A percentile compares a stretch with the other conserved stretches of the same genome.
phyloP scores from a whole-genome alignment of 2,888 invertebrate species.

The Rhagonycha lutea region DNA sequence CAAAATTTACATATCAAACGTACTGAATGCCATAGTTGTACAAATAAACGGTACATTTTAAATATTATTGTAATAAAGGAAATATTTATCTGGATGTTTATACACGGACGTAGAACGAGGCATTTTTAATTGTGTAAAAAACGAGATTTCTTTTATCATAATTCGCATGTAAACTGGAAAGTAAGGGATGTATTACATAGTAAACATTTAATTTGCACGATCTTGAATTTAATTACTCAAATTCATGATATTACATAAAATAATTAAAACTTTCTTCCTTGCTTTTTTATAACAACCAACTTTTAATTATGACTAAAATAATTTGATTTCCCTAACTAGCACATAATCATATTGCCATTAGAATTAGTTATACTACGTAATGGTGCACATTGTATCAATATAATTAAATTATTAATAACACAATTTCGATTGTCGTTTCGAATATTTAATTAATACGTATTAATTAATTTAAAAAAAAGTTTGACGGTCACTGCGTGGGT shows the following conservation, averaged over 20 bases:
- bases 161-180: slow-evolving; percentile 46
- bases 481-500: not conserved
- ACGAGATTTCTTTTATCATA: slow-evolving; percentile 48
- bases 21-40: slow-evolving; percentile 33
- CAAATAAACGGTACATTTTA: slow-evolving; percentile 19
- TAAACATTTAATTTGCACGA: slow-evolving; percentile 41
- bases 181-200: slow-evolving; percentile 43
- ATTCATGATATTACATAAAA: slow-evolving; percentile 15
- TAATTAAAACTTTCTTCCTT: not conserved
- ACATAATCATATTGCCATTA: not conserved
- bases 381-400: not conserved
- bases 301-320: no score
- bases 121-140: slow-evolving; percentile 44
- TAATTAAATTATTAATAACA: no score
- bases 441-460: not conserved
- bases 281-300: not conserved
- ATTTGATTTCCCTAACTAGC: not conserved
- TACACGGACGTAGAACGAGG: slow-evolving; percentile 36
- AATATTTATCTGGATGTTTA: not conserved
- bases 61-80: slow-evolving; percentile 3
- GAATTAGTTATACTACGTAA: not conserved
- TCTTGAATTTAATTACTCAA: slow-evolving; percentile 26
- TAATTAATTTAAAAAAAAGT: not conserved
- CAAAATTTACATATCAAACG: slow-evolving; percentile 42
- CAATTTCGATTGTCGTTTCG: not conserved